Percentiles rank a stretch among this genome's conserved stretches.
These are phyloP conservation scores for Terebella lapidaria DNA, from an alignment of 2,888 invertebrate genomes.

Conservation along the genomic window DNA sequence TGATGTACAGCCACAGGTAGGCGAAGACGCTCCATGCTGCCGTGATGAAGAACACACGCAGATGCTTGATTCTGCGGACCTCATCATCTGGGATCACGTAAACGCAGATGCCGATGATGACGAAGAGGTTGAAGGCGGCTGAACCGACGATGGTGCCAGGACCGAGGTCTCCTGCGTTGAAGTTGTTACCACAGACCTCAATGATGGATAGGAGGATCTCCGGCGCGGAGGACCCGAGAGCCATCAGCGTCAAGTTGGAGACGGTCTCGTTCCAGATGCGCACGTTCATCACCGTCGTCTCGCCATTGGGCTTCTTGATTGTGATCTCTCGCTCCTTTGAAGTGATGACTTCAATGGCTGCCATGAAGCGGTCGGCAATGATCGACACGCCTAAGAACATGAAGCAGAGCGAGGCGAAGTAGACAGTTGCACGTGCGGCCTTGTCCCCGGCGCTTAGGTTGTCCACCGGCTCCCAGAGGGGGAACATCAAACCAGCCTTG, in stretches of 20 bases:
- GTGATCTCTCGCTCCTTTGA: constrained; percentile 93
- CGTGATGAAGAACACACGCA: constrained; percentile 95
- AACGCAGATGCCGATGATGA: constrained; percentile 93
- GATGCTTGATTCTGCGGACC: constrained; percentile 87
- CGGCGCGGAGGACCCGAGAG: constrained; percentile 95
- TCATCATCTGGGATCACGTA: constrained; percentile 85
- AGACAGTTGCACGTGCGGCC: constrained; percentile 79
- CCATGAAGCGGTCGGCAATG: constrained; percentile 98
- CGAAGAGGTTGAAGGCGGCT: constrained; percentile 96
- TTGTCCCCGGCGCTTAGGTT: constrained; percentile 62
- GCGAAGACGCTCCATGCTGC: constrained; percentile 97
- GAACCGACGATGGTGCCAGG: constrained; percentile 98
- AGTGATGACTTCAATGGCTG: constrained; percentile 97
- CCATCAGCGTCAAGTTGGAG: constrained; percentile 97
- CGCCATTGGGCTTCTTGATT: constrained; percentile 82
- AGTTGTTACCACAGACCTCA: constrained; percentile 82
- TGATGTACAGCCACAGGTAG: constrained; percentile 96
- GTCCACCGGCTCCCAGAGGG: constrained; percentile 80
- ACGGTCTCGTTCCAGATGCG: constrained; percentile 99
- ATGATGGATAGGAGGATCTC: constrained; percentile 96
- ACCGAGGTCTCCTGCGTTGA: constrained; percentile 92
- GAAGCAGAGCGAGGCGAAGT: constrained; percentile 83
- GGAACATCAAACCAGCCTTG: constrained; percentile 78
- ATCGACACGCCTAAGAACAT: constrained; percentile 98
- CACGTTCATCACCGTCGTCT: constrained; percentile 81